A percentile compares a stretch with the other conserved stretches of the same genome.
phyloP scores from a whole-genome alignment of 2,888 invertebrate genomes.

The Cremastinae sp. region DNA sequence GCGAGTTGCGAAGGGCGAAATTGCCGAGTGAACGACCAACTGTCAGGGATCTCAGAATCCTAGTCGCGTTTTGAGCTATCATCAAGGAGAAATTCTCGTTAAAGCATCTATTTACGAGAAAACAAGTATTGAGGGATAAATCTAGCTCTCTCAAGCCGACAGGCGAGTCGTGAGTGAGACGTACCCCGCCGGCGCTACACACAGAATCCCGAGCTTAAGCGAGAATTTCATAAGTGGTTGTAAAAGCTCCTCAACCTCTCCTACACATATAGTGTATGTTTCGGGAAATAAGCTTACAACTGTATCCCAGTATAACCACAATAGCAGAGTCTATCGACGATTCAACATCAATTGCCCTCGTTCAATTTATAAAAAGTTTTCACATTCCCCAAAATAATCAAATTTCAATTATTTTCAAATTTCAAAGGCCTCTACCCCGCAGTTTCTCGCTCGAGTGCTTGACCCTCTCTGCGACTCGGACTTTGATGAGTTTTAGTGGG shows the following conservation, averaged over 20 bases:
- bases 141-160: background rate
- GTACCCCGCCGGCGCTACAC: no score
- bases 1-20: slow-evolving; percentile 23
- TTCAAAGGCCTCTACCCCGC: no score
- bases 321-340: slow-evolving; percentile 12
- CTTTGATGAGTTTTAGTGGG: no score
- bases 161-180: slow-evolving; percentile 8
- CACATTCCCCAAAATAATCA: no score
- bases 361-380: no score
- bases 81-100: slow-evolving; percentile 8
- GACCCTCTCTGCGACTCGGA: no score
- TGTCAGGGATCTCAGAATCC: slow-evolving; percentile 5
- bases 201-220: background rate
- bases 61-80: background rate
- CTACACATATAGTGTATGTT: no score
- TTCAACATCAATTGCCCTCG: no score
- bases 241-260: background rate
- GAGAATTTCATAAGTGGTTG: slow-evolving; percentile 7
- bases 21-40: slow-evolving; percentile 38
- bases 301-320: no score
- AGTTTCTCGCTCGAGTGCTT: no score
- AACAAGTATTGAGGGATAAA: background rate
- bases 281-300: no score
- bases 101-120: slow-evolving; percentile 3
- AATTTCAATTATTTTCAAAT: no score